phyloP scores from a whole-genome alignment of 2,888 invertebrate genomes.

The Frankliniella fusca region DNA sequence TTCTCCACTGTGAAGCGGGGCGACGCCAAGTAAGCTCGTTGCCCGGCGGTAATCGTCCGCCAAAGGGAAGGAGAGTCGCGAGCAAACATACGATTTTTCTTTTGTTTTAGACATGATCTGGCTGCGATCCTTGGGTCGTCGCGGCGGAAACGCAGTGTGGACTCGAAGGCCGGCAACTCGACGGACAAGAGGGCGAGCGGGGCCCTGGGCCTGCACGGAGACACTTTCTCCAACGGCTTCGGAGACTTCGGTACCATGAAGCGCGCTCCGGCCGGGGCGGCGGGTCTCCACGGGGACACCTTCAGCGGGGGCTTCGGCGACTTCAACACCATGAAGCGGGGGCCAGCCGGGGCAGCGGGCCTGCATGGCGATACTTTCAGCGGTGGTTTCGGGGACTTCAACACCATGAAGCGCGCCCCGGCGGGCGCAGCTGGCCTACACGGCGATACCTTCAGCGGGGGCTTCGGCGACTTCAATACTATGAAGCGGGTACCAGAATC shows the following conservation, averaged over 20 bases:
- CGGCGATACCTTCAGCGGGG: slow-evolving; percentile 42
- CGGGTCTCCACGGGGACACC: slow-evolving; percentile 45
- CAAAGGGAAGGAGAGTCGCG: no score
- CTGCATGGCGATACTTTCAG: slow-evolving; percentile 43
- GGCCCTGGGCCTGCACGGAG: slow-evolving; percentile 43
- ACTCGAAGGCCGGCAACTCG: not conserved
- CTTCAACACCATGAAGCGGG: slow-evolving; percentile 42
- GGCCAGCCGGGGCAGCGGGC: slow-evolving; percentile 42
- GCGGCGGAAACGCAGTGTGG: no score
- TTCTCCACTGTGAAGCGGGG: slow-evolving; percentile 36
- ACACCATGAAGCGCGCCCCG: slow-evolving; percentile 40
- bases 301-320: slow-evolving; percentile 44
- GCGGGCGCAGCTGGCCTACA: slow-evolving; percentile 43
- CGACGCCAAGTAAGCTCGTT: not conserved
- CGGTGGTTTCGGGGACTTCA: slow-evolving; percentile 43
- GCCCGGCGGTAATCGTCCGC: slow-evolving; percentile 22
- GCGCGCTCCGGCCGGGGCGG: slow-evolving; percentile 33
- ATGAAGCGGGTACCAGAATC: slow-evolving; percentile 41
- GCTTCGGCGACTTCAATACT: slow-evolving; percentile 40
- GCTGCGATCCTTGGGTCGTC: no score
- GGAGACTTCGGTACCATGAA: slow-evolving; percentile 43
- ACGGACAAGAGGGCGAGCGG: slow-evolving; percentile 37
- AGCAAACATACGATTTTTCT: no score
- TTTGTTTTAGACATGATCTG: no score
- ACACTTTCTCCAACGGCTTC: slow-evolving; percentile 42